Evolutionary conservation across 2,888 invertebrate genomes (phyloP).

Genomic region (Lepidonotus clava): DNA sequence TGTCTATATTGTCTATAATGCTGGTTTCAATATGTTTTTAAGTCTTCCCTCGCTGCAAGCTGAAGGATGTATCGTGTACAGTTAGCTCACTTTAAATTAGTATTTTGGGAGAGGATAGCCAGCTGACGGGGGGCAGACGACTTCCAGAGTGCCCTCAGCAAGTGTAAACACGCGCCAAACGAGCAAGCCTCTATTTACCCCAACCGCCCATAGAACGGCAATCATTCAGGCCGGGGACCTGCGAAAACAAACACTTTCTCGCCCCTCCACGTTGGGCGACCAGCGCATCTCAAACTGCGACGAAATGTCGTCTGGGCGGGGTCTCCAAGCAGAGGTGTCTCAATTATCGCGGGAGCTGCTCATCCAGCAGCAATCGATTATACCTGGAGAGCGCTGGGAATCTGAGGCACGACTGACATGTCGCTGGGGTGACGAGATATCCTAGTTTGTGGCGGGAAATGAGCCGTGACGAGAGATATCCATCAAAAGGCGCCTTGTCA

Average conservation of each 20-base stretch:
- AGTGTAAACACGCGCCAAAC: conserved; percentile 2
- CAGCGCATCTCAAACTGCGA: not conserved
- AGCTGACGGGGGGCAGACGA: not conserved
- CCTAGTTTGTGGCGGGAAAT: conserved; percentile 5
- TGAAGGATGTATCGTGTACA: too few relatives aligned
- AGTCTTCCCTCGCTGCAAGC: too few relatives aligned
- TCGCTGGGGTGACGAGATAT: not conserved
- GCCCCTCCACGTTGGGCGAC: not conserved
- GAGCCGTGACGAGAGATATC: not conserved
- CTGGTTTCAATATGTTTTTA: too few relatives aligned
- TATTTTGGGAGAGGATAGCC: too few relatives aligned
- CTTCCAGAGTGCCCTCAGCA: not conserved
- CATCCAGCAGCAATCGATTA: not conserved
- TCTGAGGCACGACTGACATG: not conserved
- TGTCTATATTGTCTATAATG: too few relatives aligned
- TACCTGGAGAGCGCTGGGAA: not conserved
- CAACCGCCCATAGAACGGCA: not conserved
- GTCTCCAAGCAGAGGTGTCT: too few relatives aligned
- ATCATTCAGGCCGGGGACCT: not conserved
- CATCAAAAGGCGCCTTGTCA: not conserved
- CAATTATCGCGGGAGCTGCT: not conserved
- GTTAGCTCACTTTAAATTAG: too few relatives aligned
- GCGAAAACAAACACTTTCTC: conserved; percentile 36
- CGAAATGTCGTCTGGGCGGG: not conserved
- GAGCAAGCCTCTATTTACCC: not conserved